Base-by-base conservation (phyloP, 2,797 vertebrate species). In the Danio albolineatus region DNA sequence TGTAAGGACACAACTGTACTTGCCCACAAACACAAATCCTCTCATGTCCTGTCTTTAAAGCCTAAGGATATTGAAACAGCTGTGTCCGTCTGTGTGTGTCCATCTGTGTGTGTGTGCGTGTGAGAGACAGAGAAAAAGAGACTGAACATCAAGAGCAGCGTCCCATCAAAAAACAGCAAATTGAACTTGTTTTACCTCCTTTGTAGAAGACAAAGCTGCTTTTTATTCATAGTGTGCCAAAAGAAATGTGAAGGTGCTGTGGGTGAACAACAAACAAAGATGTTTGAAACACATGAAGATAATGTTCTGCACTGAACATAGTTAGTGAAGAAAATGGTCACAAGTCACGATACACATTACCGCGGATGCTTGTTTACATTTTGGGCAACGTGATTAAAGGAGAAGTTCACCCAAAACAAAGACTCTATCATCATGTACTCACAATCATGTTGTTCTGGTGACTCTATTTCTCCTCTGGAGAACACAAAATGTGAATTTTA, bases 1-100 rank as follows among this genome's bases (percentile, higher is more conserved):
- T 81, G 65, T 84, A 80, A 85, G 78, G 78, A 80, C 69, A 36
- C 64, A 57, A 61, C 51, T 67, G 70, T 56, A 36, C 57, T 48
- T 66, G 48, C 56, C 59, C 53, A 56, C 54, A 21, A 53, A 69
- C n/a, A 54, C 44, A 78, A 64, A 62, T 73, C 54, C 41, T 57
- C 70, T 82, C 65, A 82, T 79, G 49, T 72, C 64, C 82, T 72
- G 76, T 54, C 49, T 76, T 59, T 56, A 44, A 61, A 48, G 73
- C 76, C 28, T 49, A n/a, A 48, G 49, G 85, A 74, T 49, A 51
- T 54, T 41, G 62, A 74, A 41, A 70, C 41, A 70, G 73, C 75
- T 62, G 74, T 65, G 57, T 59, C 60, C 21, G 36, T 54, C 28
- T 19, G 10, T 21, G 44, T 56, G 12, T 64, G 14, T 56, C 8